Evolutionary conservation across 2,888 invertebrate species (phyloP), one percentile per base, ranked within the genome.

Genomic region (Dicycla oo): DNA sequence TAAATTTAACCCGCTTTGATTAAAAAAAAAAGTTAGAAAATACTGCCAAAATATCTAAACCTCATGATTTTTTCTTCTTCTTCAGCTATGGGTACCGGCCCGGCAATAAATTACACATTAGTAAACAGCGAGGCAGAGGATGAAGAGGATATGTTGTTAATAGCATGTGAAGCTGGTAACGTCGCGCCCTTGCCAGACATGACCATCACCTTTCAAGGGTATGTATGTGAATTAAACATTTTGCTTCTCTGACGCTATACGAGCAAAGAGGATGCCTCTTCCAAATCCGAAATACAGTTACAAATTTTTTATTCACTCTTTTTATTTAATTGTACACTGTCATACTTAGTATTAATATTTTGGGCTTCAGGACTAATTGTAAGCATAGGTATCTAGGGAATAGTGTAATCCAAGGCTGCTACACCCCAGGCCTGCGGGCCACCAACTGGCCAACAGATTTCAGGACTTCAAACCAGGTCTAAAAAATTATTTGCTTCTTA

Each of bases 111-210:
- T 77, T 72, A 92, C 51, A 85, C 92, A 3, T 64, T 78, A 43
- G 80, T 89, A 60, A 87, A 82, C 13, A 91, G 90, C 65, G 91
- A 88, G 0, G 84, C 88, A 2, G 91, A 91, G 15, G 89, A 89
- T 68, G 84, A 80, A 2, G 88, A 88, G 0, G 87, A 89, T 0
- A 88, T 90, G 34, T 87, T 92, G 34, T 54, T 87, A 58, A 85
- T 94, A 72, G 86, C 91, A 73, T 95, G 95, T 78, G 84, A 82
- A 63, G 95, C 92, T 18, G 77, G 66, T 6, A 88, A 87, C 54
- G 94, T 94, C 23, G 91, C 95, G 15, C 95, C 95, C 2, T 76
- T 83, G 40, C 94, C 95, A 1, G 88, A 91, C 23, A 85, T 95
- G 57, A 64, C 80, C 30, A 81, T 95, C 62, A 87, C 81, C 30